Conservation (phyloP, 1,140 invertebrate species). For the Odontomachus brunneus region DNA sequence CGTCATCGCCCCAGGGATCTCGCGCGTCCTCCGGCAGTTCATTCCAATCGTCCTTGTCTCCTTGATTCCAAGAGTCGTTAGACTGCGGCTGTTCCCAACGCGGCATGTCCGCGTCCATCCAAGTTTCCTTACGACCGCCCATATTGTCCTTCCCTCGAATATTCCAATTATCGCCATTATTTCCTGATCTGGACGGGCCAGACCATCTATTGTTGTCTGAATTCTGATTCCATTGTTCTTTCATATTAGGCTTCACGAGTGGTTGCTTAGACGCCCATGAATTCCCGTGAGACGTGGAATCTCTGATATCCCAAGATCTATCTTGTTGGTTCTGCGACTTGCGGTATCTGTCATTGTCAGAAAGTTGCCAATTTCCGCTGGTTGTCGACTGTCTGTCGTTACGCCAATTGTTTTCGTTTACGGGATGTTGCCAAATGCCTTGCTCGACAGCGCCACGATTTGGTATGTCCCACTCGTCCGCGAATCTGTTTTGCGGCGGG, state of each 20-base stretch:
- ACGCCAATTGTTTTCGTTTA: constrained; percentile 67
- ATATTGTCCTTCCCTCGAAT: constrained; percentile 74
- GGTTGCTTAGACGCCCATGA: constrained; percentile 66
- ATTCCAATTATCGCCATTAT: constrained; percentile 73
- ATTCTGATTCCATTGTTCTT: constrained; percentile 64
- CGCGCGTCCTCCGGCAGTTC: constrained; percentile 83
- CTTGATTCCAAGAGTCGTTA: constrained; percentile 65
- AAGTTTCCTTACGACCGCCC: constrained; percentile 59
- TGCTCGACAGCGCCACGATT: constrained; percentile 79
- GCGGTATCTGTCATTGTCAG: constrained; percentile 62
- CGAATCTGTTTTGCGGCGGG: constrained; percentile 69
- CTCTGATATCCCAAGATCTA: constrained; percentile 52
- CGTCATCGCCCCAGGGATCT: constrained; percentile 84
- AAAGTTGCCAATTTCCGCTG: constrained; percentile 62
- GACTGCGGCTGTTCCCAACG: constrained; percentile 70
- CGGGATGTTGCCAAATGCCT: constrained; percentile 69
- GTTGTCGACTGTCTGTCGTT: constrained; percentile 53
- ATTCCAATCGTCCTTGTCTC: constrained; percentile 80
- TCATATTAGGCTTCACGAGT: constrained; percentile 49
- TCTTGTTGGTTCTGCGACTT: constrained; percentile 50
- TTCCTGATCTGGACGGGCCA: constrained; percentile 37
- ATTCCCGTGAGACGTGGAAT: constrained; percentile 52
- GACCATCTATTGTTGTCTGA: constrained; percentile 59
- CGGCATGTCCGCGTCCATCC: constrained; percentile 62
- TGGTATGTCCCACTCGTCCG: constrained; percentile 83